Evolutionary conservation across 2,113 vertebrate genomes (phyloP).

Genomic region (Oryzias curvinotus): DNA sequence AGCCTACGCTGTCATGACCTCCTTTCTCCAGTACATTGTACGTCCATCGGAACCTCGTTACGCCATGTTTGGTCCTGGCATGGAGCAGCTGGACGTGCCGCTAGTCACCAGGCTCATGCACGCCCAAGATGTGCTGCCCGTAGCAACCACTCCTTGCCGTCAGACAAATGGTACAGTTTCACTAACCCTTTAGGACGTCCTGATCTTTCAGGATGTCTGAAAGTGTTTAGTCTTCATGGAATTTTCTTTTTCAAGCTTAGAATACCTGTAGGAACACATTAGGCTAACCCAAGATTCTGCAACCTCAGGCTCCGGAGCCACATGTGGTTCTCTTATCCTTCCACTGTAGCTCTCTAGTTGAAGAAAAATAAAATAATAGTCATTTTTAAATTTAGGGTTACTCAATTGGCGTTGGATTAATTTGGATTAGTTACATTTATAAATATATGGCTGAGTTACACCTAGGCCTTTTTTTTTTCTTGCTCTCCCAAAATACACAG

Average conservation of each 20-base stretch:
- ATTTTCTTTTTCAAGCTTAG: not conserved
- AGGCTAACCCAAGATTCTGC: too few relatives aligned
- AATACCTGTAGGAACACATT: too few relatives aligned
- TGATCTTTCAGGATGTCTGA: too few relatives aligned
- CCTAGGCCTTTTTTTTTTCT: too few relatives aligned
- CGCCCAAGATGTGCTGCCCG: slow-evolving; percentile 81
- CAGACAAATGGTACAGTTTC: slow-evolving; percentile 85
- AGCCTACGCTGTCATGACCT: slow-evolving; percentile 79
- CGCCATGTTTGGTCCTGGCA: slow-evolving; percentile 93
- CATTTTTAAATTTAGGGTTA: too few relatives aligned
- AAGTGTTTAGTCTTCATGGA: not conserved
- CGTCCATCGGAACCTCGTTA: slow-evolving; percentile 85
- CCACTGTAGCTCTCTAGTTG: not conserved
- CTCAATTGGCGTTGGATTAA: too few relatives aligned
- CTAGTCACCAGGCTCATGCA: slow-evolving; percentile 88
- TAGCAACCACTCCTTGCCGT: slow-evolving; percentile 82
- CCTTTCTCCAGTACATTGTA: slow-evolving; percentile 86
- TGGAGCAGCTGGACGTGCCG: slow-evolving; percentile 90
- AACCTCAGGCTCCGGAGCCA: too few relatives aligned
- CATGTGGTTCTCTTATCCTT: not conserved
- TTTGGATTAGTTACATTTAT: too few relatives aligned
- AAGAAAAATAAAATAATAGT: not conserved
- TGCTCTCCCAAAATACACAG: too few relatives aligned
- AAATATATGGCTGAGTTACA: too few relatives aligned
- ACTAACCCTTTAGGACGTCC: not conserved